These are phyloP conservation scores for Meteorus cinctellus DNA, from an alignment of 2,888 invertebrate species.

Conservation along the genomic window DNA sequence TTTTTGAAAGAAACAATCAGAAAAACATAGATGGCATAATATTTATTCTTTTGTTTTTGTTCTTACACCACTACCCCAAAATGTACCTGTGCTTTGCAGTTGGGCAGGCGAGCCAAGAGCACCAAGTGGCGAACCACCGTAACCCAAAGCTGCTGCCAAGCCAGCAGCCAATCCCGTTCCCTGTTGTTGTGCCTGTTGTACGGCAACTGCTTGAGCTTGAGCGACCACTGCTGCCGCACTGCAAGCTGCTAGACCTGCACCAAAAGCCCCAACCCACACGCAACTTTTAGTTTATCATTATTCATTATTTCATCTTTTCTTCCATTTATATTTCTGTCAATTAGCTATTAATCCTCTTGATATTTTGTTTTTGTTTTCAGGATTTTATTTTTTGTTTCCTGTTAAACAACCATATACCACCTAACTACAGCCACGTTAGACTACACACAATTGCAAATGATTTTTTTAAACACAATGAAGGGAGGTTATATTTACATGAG, in stretches of 20 bases:
- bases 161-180: conserved; percentile 72
- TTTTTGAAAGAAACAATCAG: neutral
- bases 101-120: conserved; percentile 72
- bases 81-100: conserved; percentile 71
- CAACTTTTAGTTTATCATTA: conserved; percentile 53
- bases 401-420: conserved; percentile 14
- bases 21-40: neutral
- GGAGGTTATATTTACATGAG: too few species aligned
- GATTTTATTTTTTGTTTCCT: neutral
- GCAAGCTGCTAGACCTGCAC: conserved; percentile 79
- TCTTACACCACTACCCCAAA: neutral
- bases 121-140: conserved; percentile 72
- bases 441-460: neutral
- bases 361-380: neutral
- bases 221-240: conserved; percentile 74
- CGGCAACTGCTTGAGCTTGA: conserved; percentile 72
- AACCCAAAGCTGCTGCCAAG: conserved; percentile 71
- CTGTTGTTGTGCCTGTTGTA: conserved; percentile 72
- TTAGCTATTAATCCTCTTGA: neutral
- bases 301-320: conserved; percentile 43
- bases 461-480: neutral
- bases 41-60: neutral
- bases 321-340: conserved; percentile 12
- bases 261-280: conserved; percentile 70
- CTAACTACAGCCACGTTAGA: neutral